Evolutionary conservation across 2,888 invertebrate genomes (phyloP).

Genomic region (Scelioninae gen. 2): DNA sequence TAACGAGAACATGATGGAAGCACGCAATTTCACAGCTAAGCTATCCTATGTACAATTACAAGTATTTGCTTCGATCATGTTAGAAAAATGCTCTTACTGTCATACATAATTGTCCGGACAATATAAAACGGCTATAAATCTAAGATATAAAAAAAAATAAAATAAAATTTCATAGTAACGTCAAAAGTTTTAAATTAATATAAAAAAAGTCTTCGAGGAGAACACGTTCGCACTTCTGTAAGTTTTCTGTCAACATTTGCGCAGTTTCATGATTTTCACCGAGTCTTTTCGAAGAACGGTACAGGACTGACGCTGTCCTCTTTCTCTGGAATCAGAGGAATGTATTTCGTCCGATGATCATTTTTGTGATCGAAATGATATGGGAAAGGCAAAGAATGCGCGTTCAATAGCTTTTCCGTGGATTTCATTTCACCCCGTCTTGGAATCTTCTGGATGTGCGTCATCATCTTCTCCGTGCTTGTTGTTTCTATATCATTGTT

Average conservation of each 20-base stretch:
- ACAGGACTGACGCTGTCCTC: constrained; percentile 66
- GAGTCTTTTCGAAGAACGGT: constrained; percentile 61
- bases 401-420: constrained; percentile 49
- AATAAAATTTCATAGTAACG: constrained; percentile 18
- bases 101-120: background rate
- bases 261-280: constrained; percentile 57
- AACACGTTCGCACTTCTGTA: background rate
- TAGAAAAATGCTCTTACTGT: constrained; percentile 17
- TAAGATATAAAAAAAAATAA: too few species aligned
- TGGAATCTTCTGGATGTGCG: constrained; percentile 70
- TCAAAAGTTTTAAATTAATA: constrained; percentile 8
- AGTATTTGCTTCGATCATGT: constrained; percentile 12
- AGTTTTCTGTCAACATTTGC: too few species aligned
- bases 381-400: constrained; percentile 69
- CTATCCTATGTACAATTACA: constrained; percentile 45
- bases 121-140: too few species aligned
- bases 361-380: constrained; percentile 72
- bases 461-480: constrained; percentile 54
- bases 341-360: constrained; percentile 72
- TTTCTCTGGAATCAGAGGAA: constrained; percentile 72
- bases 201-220: constrained; percentile 11
- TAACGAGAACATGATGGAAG: constrained; percentile 30
- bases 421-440: constrained; percentile 44
- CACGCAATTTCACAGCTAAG: constrained; percentile 43
- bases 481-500: constrained; percentile 52